Evolutionary conservation across 2,797 vertebrate species (phyloP).

Genomic region (Stomatorhinus walkeri): DNA sequence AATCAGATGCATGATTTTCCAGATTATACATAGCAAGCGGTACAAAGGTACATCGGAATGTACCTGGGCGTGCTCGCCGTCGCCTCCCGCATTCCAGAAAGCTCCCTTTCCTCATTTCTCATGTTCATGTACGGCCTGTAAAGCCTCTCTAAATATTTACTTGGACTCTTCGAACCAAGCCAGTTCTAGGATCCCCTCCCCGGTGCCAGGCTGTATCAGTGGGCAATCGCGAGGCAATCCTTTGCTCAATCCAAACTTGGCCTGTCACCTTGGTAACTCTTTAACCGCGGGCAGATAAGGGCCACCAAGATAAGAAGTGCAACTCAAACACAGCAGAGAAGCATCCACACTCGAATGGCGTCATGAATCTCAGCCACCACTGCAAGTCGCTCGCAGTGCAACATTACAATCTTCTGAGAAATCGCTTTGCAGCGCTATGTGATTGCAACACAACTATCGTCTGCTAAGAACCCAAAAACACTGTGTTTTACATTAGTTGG

Average conservation of each 20-base stretch:
- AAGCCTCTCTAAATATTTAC: conserved; percentile 33
- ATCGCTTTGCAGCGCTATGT: not conserved
- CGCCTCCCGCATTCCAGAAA: not conserved
- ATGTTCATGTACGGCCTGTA: conserved; percentile 10
- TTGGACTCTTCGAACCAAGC: conserved; percentile 21
- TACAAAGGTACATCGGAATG: not conserved
- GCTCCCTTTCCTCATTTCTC: not conserved
- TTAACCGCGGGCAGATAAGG: conserved; percentile 47
- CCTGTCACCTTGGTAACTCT: conserved; percentile 47
- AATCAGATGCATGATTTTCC: not conserved
- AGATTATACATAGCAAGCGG: not conserved
- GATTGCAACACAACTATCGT: not conserved
- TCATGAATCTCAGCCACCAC: conserved; percentile 54
- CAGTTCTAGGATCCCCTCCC: conserved; percentile 13
- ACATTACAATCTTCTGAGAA: not conserved
- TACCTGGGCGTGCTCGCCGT: too few species aligned
- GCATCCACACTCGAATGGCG: conserved; percentile 54
- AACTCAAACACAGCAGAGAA: conserved; percentile 57
- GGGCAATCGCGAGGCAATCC: conserved; percentile 19
- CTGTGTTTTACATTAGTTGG: not conserved
- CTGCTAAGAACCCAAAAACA: not conserved
- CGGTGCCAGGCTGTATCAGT: conserved; percentile 28
- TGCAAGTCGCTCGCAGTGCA: conserved; percentile 20
- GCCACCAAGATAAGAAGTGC: conserved; percentile 51
- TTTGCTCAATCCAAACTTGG: conserved; percentile 35